These are phyloP conservation scores for Drosophila setifemur DNA, from an alignment of 1,140 invertebrate species.

Conservation along the genomic window DNA sequence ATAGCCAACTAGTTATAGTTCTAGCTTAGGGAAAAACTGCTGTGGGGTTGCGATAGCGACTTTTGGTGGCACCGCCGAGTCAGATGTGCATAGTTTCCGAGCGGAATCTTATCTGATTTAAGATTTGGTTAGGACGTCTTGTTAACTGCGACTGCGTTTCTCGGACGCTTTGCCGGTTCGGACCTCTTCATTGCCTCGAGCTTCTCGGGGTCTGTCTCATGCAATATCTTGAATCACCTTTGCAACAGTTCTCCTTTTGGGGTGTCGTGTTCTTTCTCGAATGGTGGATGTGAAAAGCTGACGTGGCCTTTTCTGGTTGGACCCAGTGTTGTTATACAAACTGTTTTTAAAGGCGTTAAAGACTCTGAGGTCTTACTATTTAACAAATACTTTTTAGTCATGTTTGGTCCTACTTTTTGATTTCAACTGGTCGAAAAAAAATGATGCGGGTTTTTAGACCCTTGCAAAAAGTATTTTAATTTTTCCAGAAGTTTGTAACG, in stretches of 20 bases:
- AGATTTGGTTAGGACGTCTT: constrained; percentile 34
- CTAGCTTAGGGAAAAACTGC: constrained; percentile 8
- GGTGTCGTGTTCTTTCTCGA: constrained; percentile 67
- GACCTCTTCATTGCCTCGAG: constrained; percentile 66
- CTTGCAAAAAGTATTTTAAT: too few species aligned
- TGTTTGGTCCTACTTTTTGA: too few species aligned
- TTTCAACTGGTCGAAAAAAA: too few species aligned
- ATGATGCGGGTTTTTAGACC: too few species aligned
- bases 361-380: too few species aligned
- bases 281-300: constrained; percentile 43
- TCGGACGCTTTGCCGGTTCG: constrained; percentile 47
- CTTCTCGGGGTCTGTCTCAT: constrained; percentile 55
- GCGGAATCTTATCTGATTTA: constrained; percentile 60
- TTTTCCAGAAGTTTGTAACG: too few species aligned
- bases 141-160: constrained; percentile 45
- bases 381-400: too few species aligned
- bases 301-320: constrained; percentile 46
- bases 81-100: constrained; percentile 59
- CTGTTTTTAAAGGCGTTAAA: too few species aligned
- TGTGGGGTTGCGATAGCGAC: constrained; percentile 9
- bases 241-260: constrained; percentile 85
- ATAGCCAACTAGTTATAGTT: constrained; percentile 26
- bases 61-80: constrained; percentile 18
- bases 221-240: constrained; percentile 55
- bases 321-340: constrained; percentile 3